Base-by-base conservation (phyloP, 2,888 invertebrate species). In the Phasia obesa region DNA sequence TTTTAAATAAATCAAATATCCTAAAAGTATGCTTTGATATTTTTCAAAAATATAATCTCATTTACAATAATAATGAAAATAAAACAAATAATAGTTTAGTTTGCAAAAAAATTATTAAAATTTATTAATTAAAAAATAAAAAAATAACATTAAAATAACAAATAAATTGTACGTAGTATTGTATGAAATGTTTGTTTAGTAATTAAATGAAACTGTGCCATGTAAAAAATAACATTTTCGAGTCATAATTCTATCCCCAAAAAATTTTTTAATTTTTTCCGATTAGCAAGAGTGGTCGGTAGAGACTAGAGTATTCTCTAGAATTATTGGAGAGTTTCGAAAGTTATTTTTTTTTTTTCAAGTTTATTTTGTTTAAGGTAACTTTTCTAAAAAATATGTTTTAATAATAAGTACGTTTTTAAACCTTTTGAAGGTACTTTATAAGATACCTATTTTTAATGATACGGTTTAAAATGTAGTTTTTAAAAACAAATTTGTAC, bases 191-290 rank as follows among this genome's bases (percentile, higher is more conserved):
- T 69, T 49, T 75, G 38, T 67, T 67, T n/a, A 53, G 71, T 31
- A 19, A 70, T 84, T 69, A 75, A 75, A 80, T 65, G 80, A 67
- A 76, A 74, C 80, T 74, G 74, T 84, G 75, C 75, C 81, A 70
- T 35, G 4, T 47, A 35, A 25, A n/a, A n/a, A 42, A 42, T 13
- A 15, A 35, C 11, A 35, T 35, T 35, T 35, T 35, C 13, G 13
- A 42, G 15, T 42, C n/a, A 15, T 13, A 13, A 15, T 42, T n/a
- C 13, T 42, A 13, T 38, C n/a, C n/a, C n/a, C n/a, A n/a, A n/a
- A n/a, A n/a, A n/a, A n/a, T n/a, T n/a, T n/a, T n/a, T n/a, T n/a
- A n/a, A n/a, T 31, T 7, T 31, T 11, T 35, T 35, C 35, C n/a
- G n/a, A n/a, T 35, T 11, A 35, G 3, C 4, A 35, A 4, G 1